Base-by-base conservation (phyloP, 2,888 invertebrate genomes). In the Chouioia cunea region DNA sequence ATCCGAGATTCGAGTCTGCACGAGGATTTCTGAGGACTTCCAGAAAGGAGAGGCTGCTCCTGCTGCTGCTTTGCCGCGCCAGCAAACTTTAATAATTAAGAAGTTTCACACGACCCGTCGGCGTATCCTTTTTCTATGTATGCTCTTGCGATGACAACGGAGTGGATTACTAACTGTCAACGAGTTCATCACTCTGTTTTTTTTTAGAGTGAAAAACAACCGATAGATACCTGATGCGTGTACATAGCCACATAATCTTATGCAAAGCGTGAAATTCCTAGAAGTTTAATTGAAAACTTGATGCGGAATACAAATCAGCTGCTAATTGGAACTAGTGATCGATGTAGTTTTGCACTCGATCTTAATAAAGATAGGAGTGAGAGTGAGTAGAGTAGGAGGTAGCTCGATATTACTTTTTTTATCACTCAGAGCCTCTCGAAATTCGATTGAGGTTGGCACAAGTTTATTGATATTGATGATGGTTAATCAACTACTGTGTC, bases 51-150 rank as follows among this genome's bases (percentile, higher is more conserved):
- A 27, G 14, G 50, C 47, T 16, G 62, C 36, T 27, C 3, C 27
- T 27, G 6, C 27, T 27, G 27, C 27, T 27, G 27, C 27, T 27
- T 12, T 36, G 36, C 36, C 12, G 36, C 12, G 36, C 36, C n/a
- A 53, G 18, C 47, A 54, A 71, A 71, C 71, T 71, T 71, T 71
- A 67, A 71, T 71, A 71, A 71, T 71, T 71, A 68, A 67, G 67
- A 67, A 71, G 71, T 71, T 71, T 71, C 58, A 71, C 64, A 64
- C 64, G 67, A 56, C 63, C 53, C 58, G 23, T 27, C 23, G 48
- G 48, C 52, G 20, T 23, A 18, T 20, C 46, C 1, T 20, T 53
- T 43, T 59, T 46, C 27, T 67, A 36, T 27, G 47, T 60, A 60
- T 53, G 56, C 36, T 6, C 36, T n/a, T n/a, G 36, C 36, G 36